These are phyloP conservation scores for Cerastoderma edule DNA, from an alignment of 2,888 invertebrate species.

Conservation along the genomic window DNA sequence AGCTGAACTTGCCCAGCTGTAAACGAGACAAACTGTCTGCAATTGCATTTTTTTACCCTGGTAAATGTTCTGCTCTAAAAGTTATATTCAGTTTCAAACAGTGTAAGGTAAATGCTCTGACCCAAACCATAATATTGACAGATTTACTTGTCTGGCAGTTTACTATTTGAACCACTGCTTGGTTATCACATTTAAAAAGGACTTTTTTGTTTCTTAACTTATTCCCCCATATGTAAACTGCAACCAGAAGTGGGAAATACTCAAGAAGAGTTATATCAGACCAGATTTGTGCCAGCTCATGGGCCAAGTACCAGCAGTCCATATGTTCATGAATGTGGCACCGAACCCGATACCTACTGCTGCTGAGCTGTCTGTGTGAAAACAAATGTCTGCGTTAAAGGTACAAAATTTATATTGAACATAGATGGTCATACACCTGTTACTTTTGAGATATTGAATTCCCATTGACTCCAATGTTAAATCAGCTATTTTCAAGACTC, in stretches of 20 bases:
- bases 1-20: constrained; percentile 23
- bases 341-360: constrained; percentile 24
- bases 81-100: constrained; percentile 23
- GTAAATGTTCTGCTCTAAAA: constrained; percentile 28
- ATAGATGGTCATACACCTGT: too few relatives aligned
- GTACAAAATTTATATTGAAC: too few relatives aligned
- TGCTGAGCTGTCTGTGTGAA: too few relatives aligned
- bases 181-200: constrained; percentile 33
- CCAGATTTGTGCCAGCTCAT: constrained; percentile 14
- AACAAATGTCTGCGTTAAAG: too few relatives aligned
- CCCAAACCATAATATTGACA: constrained; percentile 24
- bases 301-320: constrained; percentile 27
- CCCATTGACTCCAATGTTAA: too few relatives aligned
- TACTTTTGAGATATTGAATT: too few relatives aligned
- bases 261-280: constrained; percentile 27
- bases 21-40: constrained; percentile 37
- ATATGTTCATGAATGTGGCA: constrained; percentile 21
- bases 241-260: too few relatives aligned
- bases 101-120: constrained; percentile 24
- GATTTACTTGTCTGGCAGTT: constrained; percentile 31
- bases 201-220: constrained; percentile 25
- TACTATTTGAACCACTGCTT: constrained; percentile 34
- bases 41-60: constrained; percentile 28
- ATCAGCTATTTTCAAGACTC: too few relatives aligned
- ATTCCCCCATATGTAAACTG: constrained; percentile 26